Percentiles rank a stretch among this genome's conserved stretches.
These are phyloP conservation scores for Centropus bengalensis DNA, from an alignment of 2,113 vertebrate species.

Conservation along the genomic window DNA sequence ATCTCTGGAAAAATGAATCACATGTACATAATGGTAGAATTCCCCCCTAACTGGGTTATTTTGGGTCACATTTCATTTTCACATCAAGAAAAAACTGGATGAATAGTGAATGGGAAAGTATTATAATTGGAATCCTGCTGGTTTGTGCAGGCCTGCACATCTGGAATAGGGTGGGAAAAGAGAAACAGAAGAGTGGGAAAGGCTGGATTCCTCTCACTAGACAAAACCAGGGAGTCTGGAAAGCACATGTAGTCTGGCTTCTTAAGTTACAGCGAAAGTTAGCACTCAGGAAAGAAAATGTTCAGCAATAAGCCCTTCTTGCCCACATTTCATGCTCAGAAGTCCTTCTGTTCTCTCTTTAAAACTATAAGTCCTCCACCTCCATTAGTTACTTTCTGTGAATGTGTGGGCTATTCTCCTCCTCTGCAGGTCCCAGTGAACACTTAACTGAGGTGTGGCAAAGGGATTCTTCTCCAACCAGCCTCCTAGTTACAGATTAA, in stretches of 20 bases:
- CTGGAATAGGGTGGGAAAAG: constrained; percentile 66
- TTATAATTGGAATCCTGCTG: constrained; percentile 69
- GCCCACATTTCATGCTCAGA: neutral
- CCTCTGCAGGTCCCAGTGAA: neutral
- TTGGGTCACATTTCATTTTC: constrained; percentile 67
- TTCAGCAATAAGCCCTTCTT: neutral
- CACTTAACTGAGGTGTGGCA: neutral
- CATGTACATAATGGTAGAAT: neutral
- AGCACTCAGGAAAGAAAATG: constrained; percentile 33
- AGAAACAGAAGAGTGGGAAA: constrained; percentile 61
- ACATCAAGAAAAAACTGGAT: constrained; percentile 68
- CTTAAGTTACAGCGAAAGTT: constrained; percentile 48
- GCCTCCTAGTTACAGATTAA: constrained; percentile 50
- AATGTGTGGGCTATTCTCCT: neutral
- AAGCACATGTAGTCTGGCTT: constrained; percentile 57
- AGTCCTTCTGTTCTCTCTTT: neutral
- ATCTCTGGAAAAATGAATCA: constrained; percentile 41
- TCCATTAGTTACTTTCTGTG: neutral
- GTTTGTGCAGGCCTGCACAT: constrained; percentile 69
- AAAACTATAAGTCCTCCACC: neutral
- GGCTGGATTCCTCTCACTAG: constrained; percentile 29
- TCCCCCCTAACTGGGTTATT: neutral
- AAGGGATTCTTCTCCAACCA: neutral
- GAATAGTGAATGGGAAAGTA: constrained; percentile 68
- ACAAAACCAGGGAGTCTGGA: constrained; percentile 63